phyloP scores from a whole-genome alignment of 2,113 vertebrate genomes.

The Oplegnathus fasciatus region DNA sequence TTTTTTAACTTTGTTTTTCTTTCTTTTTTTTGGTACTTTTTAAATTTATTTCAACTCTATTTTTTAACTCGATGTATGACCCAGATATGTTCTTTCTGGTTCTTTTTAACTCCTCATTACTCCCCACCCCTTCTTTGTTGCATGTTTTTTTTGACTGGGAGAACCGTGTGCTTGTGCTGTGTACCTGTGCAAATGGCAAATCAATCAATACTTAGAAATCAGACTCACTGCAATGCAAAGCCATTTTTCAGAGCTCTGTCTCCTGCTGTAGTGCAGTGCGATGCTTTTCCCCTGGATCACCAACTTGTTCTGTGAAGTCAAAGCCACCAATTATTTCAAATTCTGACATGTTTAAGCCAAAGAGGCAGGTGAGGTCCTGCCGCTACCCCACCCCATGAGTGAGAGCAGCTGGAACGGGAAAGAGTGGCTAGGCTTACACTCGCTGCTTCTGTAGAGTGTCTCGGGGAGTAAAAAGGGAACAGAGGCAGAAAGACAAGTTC shows the following conservation, averaged over 20 bases:
- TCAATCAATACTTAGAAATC: background rate
- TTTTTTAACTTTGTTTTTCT: background rate
- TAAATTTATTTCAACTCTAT: background rate
- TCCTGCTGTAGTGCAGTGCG: constrained; percentile 94
- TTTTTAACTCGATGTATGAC: too few relatives aligned
- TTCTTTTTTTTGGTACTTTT: background rate
- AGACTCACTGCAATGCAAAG: constrained; percentile 92
- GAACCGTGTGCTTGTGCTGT: background rate
- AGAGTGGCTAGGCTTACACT: constrained; percentile 89
- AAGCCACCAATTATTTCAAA: constrained; percentile 84
- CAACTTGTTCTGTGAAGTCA: constrained; percentile 92
- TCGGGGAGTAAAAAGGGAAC: constrained; percentile 45
- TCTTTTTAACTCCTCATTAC: too few relatives aligned
- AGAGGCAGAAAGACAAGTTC: constrained; percentile 46
- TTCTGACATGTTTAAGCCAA: constrained; percentile 82
- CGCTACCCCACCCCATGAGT: constrained; percentile 86
- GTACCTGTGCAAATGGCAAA: background rate
- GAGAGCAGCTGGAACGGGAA: constrained; percentile 83
- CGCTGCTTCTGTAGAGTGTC: constrained; percentile 78
- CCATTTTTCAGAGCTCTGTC: constrained; percentile 96
- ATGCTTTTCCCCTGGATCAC: constrained; percentile 94
- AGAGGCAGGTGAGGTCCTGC: constrained; percentile 62
- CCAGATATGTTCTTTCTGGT: background rate
- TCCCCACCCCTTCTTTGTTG: background rate
- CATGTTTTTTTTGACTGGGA: background rate